A percentile compares a stretch with the other conserved stretches of the same genome.
Conservation (phyloP, 2,888 invertebrate genomes). For the Drosophila quinaria region DNA sequence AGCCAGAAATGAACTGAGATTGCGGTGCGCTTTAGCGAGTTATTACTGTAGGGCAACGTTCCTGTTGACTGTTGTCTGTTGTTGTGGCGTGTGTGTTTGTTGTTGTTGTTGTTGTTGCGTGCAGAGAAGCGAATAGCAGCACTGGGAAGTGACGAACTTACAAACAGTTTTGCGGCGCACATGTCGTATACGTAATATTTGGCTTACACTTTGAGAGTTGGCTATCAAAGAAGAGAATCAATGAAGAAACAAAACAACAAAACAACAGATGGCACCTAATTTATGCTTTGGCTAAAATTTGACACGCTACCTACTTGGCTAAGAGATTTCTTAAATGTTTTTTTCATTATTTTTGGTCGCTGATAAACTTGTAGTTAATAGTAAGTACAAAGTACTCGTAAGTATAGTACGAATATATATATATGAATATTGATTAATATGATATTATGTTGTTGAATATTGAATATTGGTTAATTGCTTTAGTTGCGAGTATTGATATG, state of each 20-base stretch:
- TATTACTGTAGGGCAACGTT: slow-evolving; percentile 62
- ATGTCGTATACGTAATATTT: slow-evolving; percentile 75
- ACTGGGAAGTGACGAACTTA: slow-evolving; percentile 64
- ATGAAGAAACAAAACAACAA: slow-evolving; percentile 24
- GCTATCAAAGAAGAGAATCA: slow-evolving; percentile 61
- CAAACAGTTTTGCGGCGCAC: slow-evolving; percentile 67
- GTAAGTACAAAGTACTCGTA: slow-evolving; percentile 12
- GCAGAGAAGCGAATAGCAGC: slow-evolving; percentile 70
- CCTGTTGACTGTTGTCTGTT: slow-evolving; percentile 35
- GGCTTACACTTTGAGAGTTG: slow-evolving; percentile 72
- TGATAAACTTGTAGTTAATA: slow-evolving; percentile 22
- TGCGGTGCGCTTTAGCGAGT: slow-evolving; percentile 68
- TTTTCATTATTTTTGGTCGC: slow-evolving; percentile 22
- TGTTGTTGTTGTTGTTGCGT: slow-evolving; percentile 57
- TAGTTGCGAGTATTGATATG: slow-evolving; percentile 36
- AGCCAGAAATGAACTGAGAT: slow-evolving; percentile 72
- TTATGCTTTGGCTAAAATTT: slow-evolving; percentile 56
- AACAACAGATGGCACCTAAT: slow-evolving; percentile 62
- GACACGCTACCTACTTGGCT: slow-evolving; percentile 65
- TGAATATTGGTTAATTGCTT: slow-evolving; percentile 26
- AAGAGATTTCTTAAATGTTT: slow-evolving; percentile 28
- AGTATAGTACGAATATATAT: slow-evolving; percentile 23
- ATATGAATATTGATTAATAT: slow-evolving; percentile 17
- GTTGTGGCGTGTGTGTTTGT: slow-evolving; percentile 9
- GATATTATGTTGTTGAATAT: background rate